Conservation (phyloP, 2,888 invertebrate genomes). For the Eupithecia pulchellata region DNA sequence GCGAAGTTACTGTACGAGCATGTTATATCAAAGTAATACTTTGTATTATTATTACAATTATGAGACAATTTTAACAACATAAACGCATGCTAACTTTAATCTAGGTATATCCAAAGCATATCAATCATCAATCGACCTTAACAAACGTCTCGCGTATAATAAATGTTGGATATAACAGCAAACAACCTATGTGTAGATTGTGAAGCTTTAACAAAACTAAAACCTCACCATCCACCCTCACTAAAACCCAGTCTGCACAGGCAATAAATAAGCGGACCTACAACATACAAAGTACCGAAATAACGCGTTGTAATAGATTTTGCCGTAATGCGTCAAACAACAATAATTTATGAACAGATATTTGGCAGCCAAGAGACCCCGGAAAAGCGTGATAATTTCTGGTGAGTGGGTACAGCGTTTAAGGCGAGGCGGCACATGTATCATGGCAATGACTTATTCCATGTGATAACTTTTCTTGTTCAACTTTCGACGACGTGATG, state of each 20-base stretch:
- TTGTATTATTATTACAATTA: not conserved
- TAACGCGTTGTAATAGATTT: conserved; percentile 73
- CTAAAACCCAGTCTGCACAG: conserved; percentile 11
- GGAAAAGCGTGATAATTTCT: conserved; percentile 76
- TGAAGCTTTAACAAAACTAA: not conserved
- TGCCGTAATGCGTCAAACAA: conserved; percentile 80
- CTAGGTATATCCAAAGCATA: not conserved
- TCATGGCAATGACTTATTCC: conserved; percentile 45
- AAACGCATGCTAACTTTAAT: not conserved
- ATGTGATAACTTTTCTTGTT: not conserved
- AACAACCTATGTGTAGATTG: not conserved
- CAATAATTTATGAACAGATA: conserved; percentile 76
- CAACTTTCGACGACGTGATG: not conserved
- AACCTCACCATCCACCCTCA: too few relatives aligned
- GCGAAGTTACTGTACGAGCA: not conserved
- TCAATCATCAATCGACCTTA: not conserved
- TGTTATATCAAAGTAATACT: not conserved
- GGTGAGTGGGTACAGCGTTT: conserved; percentile 60
- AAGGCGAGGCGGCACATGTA: conserved; percentile 57
- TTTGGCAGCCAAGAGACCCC: conserved; percentile 73
- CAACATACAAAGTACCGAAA: conserved; percentile 54
- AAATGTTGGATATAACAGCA: too few relatives aligned
- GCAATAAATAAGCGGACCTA: conserved; percentile 48
- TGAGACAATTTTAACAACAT: not conserved
- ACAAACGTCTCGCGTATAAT: not conserved